Evolutionary conservation across 1,140 invertebrate genomes (phyloP), one percentile per base, ranked within the genome.

Genomic region (Drosophila sulfurigaster): DNA sequence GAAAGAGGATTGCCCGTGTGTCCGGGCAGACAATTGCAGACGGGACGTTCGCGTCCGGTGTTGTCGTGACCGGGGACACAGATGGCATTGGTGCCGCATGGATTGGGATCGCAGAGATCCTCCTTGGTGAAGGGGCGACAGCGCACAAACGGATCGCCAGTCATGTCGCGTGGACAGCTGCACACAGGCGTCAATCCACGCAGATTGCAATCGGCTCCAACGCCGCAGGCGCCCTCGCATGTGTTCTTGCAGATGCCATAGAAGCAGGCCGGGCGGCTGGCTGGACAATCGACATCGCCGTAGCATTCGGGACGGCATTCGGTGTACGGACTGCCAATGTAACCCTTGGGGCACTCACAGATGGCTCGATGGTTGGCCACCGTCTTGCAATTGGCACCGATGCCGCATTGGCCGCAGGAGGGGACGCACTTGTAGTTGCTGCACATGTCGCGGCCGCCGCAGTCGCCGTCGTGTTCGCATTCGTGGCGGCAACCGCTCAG

Each of bases 101-200:
- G 96, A 93, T 97, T 97, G 0, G 96, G 96, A 52, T 95, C 94
- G 83, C 97, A 98, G 0, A 97, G 93, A 87, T 98, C 97, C 81
- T 94, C 96, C 82, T 95, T 95, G 91, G 95, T 95, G 81, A 97
- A 97, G 57, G 95, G 96, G 78, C 96, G 94, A 92, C 97, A 98
- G 75, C 94, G 94, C 1, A 95, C 93, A 92, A 97, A 98, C 11
- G 97, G 97, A 94, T 98, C 95, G 2, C 97, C 97, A 20, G 96
- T 97, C 95, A 96, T 97, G 86, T 97, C 96, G 82, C 94, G 95
- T 2, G 97, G 97, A 92, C 97, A 98, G 46, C 95, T 96, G 93
- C 97, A 98, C 30, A 98, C 95, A 16, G 95, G 97, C 25, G 95
- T 98, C 73, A 95, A 93, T 0, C 96, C 95, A 6, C 96, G 93